These are phyloP conservation scores for Heliconius ethilla DNA, from an alignment of 2,888 invertebrate genomes.

Conservation along the genomic window DNA sequence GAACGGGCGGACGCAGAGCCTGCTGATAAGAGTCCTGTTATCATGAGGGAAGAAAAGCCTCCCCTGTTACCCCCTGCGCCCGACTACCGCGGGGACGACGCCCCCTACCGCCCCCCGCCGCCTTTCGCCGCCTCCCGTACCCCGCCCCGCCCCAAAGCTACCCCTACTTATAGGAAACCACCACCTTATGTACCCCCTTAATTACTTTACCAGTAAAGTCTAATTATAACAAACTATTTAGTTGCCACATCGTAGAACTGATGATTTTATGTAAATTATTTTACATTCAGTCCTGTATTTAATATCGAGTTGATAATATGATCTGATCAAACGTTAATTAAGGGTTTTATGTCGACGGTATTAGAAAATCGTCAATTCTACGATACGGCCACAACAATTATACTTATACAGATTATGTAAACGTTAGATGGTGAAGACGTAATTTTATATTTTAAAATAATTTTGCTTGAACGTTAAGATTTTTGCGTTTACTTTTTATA, in stretches of 20 bases:
- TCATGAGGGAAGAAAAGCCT: slow-evolving; percentile 97
- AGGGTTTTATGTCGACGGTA: background rate
- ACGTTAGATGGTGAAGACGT: slow-evolving; percentile 5
- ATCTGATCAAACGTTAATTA: background rate
- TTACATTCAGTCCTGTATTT: background rate
- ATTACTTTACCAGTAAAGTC: slow-evolving; percentile 58
- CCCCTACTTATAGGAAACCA: slow-evolving; percentile 96
- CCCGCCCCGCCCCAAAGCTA: slow-evolving; percentile 90
- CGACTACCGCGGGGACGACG: slow-evolving; percentile 85
- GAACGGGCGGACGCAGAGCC: slow-evolving; percentile 94
- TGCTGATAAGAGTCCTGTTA: slow-evolving; percentile 95
- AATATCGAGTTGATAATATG: background rate
- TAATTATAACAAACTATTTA: background rate
- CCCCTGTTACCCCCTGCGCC: slow-evolving; percentile 90
- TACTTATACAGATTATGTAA: slow-evolving; percentile 12
- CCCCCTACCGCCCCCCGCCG: slow-evolving; percentile 95
- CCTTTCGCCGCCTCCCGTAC: slow-evolving; percentile 90
- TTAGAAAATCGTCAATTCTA: background rate
- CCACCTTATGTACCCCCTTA: slow-evolving; percentile 99
- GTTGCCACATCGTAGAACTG: background rate
- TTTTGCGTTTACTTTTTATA: slow-evolving; percentile 5
- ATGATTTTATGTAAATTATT: background rate
- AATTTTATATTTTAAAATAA: slow-evolving; percentile 6
- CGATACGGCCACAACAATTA: background rate
- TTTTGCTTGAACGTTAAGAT: background rate